Evolutionary conservation across 2,113 vertebrate genomes (phyloP).

Genomic region (Forbesichthys papilliferus): DNA sequence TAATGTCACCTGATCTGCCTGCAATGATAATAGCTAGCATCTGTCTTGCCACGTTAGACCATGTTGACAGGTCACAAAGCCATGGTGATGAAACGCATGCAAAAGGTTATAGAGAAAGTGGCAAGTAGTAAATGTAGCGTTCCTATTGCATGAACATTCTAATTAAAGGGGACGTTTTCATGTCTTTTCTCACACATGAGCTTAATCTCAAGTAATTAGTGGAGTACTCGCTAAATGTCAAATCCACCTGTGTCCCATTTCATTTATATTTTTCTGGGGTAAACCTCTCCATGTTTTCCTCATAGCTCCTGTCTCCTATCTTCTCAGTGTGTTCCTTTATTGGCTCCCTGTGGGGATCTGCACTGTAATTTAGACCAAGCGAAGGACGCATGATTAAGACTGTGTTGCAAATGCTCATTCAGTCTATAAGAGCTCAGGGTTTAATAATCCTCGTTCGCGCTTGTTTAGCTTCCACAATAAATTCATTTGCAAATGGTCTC

Average conservation of each 20-base stretch:
- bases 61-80: slow-evolving; percentile 65
- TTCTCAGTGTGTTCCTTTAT: not conserved
- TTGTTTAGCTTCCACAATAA: slow-evolving; percentile 11
- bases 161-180: too few relatives aligned
- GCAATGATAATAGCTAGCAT: slow-evolving; percentile 60
- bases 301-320: slow-evolving; percentile 12
- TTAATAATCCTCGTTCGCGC: slow-evolving; percentile 7
- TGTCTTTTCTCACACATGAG: too few relatives aligned
- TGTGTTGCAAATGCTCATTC: slow-evolving; percentile 7
- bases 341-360: slow-evolving; percentile 1
- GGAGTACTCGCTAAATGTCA: slow-evolving; percentile 19
- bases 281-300: slow-evolving; percentile 28
- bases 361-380: slow-evolving; percentile 34
- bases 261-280: slow-evolving; percentile 28
- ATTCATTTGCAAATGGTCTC: not conserved
- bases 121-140: slow-evolving; percentile 5
- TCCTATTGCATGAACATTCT: not conserved
- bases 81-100: slow-evolving; percentile 73
- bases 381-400: slow-evolving; percentile 20
- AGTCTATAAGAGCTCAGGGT: not conserved
- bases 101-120: slow-evolving; percentile 20
- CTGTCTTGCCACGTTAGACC: slow-evolving; percentile 51
- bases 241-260: slow-evolving; percentile 47
- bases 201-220: too few relatives aligned
- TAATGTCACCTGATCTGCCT: slow-evolving; percentile 55